These are phyloP conservation scores for Micrasema longulum DNA, from an alignment of 1,140 invertebrate species.

Conservation along the genomic window DNA sequence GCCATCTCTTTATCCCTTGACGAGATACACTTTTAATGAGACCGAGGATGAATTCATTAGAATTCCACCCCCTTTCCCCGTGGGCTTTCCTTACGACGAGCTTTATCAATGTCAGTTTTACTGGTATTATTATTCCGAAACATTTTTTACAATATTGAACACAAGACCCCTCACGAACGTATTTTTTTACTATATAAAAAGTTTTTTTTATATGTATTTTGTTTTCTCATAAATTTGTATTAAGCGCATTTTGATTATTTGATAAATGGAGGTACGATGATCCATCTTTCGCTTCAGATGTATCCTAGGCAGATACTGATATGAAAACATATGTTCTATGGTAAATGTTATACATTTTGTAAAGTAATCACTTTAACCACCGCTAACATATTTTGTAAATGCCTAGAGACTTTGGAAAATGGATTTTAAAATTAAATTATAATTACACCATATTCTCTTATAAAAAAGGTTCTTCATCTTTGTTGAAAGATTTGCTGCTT, in stretches of 20 bases:
- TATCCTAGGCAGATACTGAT: no score
- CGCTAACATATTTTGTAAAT: neutral
- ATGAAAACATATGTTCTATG: neutral
- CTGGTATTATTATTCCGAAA: neutral
- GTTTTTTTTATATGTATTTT: neutral
- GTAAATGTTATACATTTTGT: neutral
- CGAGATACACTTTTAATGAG: constrained; percentile 41
- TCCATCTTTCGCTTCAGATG: neutral
- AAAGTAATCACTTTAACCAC: neutral
- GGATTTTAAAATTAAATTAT: no score
- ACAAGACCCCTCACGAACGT: neutral
- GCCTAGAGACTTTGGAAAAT: no score
- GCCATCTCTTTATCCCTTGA: neutral
- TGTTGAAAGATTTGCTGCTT: no score
- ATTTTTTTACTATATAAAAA: neutral
- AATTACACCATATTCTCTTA: no score
- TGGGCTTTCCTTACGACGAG: neutral
- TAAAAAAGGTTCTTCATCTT: no score
- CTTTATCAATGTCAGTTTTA: constrained; percentile 10
- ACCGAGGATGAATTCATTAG: constrained; percentile 41
- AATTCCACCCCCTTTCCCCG: neutral
- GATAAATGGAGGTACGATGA: neutral
- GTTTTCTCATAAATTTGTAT: neutral
- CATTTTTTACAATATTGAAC: neutral
- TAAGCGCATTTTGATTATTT: neutral